A percentile compares a stretch with the other conserved stretches of the same genome.
phyloP scores from a whole-genome alignment of 1,140 invertebrate genomes.

The Drosophila tani region DNA sequence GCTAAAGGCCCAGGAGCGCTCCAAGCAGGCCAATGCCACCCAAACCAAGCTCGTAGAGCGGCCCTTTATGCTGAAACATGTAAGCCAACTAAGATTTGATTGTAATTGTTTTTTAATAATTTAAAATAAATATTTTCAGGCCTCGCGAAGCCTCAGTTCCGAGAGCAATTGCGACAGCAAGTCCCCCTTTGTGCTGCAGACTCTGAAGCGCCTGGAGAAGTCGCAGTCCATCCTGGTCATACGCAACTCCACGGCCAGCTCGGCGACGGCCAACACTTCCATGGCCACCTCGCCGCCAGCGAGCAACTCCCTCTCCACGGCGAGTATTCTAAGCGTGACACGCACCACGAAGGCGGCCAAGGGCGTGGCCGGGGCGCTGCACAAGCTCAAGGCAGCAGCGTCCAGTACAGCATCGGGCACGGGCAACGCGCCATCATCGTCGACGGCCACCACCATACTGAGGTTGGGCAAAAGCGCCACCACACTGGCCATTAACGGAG shows the following conservation, averaged over 20 bases:
- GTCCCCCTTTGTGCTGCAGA: conserved; percentile 83
- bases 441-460: conserved; percentile 62
- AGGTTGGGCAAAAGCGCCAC: conserved; percentile 68
- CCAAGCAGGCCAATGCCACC: conserved; percentile 38
- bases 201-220: conserved; percentile 82
- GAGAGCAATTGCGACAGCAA: conserved; percentile 74
- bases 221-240: conserved; percentile 84
- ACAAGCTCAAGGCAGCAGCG: conserved; percentile 63
- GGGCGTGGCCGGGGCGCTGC: conserved; percentile 59
- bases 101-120: too few species aligned
- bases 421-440: conserved; percentile 19
- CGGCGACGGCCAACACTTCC: conserved; percentile 18
- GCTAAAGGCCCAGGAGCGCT: conserved; percentile 64
- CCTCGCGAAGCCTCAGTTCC: conserved; percentile 71
- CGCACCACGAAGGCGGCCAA: conserved; percentile 64
- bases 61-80: conserved; percentile 80
- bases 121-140: conserved; percentile 32
- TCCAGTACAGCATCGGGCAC: conserved; percentile 1
- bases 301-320: conserved; percentile 28
- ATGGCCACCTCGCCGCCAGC: conserved; percentile 38
- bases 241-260: conserved; percentile 69
- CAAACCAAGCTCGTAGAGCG: conserved; percentile 64
- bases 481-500: conserved; percentile 61
- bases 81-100: conserved; percentile 27
- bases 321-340: conserved; percentile 66